Evolutionary conservation across 1,140 invertebrate genomes (phyloP).

Genomic region (Caenorhabditis latens): DNA sequence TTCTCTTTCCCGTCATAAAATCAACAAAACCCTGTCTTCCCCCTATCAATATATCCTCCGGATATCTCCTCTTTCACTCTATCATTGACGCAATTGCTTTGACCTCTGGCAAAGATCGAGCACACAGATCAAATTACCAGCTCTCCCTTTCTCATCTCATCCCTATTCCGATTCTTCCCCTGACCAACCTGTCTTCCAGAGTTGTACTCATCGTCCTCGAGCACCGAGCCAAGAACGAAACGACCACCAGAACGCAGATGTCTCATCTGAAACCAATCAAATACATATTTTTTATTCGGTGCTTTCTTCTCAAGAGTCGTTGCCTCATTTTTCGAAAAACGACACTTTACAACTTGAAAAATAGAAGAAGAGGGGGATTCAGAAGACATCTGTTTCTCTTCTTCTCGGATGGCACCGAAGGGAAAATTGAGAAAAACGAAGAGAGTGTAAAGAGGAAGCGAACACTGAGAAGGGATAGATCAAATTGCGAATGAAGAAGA

Average conservation of each 20-base stretch:
- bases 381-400: constrained; percentile 29
- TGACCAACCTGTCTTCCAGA: constrained; percentile 66
- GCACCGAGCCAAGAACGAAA: constrained; percentile 70
- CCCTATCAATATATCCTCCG: background rate
- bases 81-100: constrained; percentile 6
- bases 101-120: constrained; percentile 5
- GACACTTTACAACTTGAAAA: constrained; percentile 29
- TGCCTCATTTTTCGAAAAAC: constrained; percentile 13
- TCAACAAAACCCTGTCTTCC: background rate
- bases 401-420: background rate
- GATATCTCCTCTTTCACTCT: background rate
- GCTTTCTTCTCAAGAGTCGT: background rate
- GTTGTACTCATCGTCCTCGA: constrained; percentile 71
- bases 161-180: no score
- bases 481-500: background rate
- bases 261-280: constrained; percentile 65
- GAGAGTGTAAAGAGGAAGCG: constrained; percentile 29
- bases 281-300: background rate
- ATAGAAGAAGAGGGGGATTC: background rate
- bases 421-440: constrained; percentile 4
- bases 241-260: constrained; percentile 69
- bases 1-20: background rate
- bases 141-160: background rate
- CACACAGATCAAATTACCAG: constrained; percentile 52
- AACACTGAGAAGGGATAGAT: background rate